These are phyloP conservation scores for Coecobrya sp. DNA, from an alignment of 2,888 invertebrate genomes.

Conservation along the genomic window DNA sequence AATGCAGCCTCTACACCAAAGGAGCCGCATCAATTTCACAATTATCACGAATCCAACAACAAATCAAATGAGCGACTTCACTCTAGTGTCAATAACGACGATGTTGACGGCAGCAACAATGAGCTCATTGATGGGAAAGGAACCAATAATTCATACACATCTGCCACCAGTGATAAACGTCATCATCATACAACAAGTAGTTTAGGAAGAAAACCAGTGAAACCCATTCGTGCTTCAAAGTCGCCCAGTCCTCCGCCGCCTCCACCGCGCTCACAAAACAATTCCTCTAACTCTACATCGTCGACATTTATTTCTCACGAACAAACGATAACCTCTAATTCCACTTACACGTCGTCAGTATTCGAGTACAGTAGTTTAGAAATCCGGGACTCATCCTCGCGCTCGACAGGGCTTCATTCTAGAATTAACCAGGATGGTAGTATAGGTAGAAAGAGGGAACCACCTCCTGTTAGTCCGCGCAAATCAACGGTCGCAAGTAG, in stretches of 20 bases:
- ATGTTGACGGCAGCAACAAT: background rate
- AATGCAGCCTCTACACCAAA: slow-evolving; percentile 32
- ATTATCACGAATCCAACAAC: slow-evolving; percentile 4
- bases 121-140: slow-evolving; percentile 13
- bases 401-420: slow-evolving; percentile 34
- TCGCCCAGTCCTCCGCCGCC: slow-evolving; percentile 80
- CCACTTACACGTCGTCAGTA: slow-evolving; percentile 75
- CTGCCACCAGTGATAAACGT: slow-evolving; percentile 59
- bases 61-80: slow-evolving; percentile 65
- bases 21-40: slow-evolving; percentile 32
- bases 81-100: background rate
- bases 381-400: slow-evolving; percentile 53
- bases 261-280: slow-evolving; percentile 80
- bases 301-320: slow-evolving; percentile 78
- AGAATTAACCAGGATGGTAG: slow-evolving; percentile 59
- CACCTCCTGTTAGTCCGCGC: slow-evolving; percentile 82
- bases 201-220: slow-evolving; percentile 76
- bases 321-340: slow-evolving; percentile 74
- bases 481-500: slow-evolving; percentile 60
- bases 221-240: slow-evolving; percentile 68
- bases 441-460: slow-evolving; percentile 72
- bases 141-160: slow-evolving; percentile 36
- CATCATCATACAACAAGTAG: slow-evolving; percentile 65
- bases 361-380: slow-evolving; percentile 76
- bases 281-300: slow-evolving; percentile 61